These are phyloP conservation scores for Amblyjoppa proteus DNA, from an alignment of 2,888 invertebrate genomes.

Conservation along the genomic window DNA sequence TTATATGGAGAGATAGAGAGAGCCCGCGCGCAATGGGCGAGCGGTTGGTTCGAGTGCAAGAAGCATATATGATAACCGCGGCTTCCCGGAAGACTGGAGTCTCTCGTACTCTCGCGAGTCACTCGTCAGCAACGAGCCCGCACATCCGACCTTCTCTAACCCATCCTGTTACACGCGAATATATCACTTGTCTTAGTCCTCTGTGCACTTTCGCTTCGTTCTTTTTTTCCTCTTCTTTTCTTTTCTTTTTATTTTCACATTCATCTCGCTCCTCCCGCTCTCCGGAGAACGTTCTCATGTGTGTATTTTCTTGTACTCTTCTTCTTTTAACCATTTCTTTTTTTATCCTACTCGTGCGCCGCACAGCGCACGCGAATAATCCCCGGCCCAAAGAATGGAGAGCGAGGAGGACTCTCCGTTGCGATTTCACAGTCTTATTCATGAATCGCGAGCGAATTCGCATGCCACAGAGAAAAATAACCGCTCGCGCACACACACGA, in stretches of 20 bases:
- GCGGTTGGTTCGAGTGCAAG: slow-evolving; percentile 51
- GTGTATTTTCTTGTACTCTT: slow-evolving; percentile 64
- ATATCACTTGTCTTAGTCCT: slow-evolving; percentile 66
- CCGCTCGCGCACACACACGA: background rate
- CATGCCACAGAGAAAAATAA: background rate
- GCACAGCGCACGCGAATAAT: slow-evolving; percentile 56
- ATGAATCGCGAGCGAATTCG: slow-evolving; percentile 37
- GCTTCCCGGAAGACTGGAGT: slow-evolving; percentile 63
- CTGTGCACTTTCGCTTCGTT: slow-evolving; percentile 44
- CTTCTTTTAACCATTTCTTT: slow-evolving; percentile 29
- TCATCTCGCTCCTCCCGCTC: slow-evolving; percentile 46
- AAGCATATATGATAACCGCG: slow-evolving; percentile 52
- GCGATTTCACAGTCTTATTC: slow-evolving; percentile 59
- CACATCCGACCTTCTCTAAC: slow-evolving; percentile 43
- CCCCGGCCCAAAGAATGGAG: slow-evolving; percentile 50
- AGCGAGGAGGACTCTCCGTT: slow-evolving; percentile 48
- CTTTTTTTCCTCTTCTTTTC: background rate
- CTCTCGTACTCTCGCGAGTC: slow-evolving; percentile 57
- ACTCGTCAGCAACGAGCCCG: slow-evolving; percentile 50
- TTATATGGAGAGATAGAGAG: slow-evolving; percentile 40
- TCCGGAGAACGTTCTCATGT: slow-evolving; percentile 67
- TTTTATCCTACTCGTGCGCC: slow-evolving; percentile 34
- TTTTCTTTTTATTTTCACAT: slow-evolving; percentile 22
- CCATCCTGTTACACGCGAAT: slow-evolving; percentile 46
- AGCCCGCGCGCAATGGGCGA: background rate